phyloP scores from a whole-genome alignment of 2,113 vertebrate species.

The Pavo muticus region DNA sequence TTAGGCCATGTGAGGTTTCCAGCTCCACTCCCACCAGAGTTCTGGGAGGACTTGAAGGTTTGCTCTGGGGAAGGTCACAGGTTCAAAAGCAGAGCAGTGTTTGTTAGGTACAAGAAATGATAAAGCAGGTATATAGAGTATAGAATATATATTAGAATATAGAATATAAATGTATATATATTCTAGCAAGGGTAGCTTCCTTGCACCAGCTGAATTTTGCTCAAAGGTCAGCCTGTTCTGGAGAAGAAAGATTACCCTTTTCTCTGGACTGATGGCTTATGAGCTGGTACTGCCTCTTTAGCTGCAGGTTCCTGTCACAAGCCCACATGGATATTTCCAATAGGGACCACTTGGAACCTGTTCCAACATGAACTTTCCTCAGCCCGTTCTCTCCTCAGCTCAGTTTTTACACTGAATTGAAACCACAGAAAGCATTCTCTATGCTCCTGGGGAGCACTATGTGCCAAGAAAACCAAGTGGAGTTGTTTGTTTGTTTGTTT shows the following conservation, averaged over 20 bases:
- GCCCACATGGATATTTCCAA: accelerated
- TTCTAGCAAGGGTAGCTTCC: neutral
- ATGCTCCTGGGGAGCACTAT: neutral
- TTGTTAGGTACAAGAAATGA: neutral
- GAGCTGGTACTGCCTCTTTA: neutral
- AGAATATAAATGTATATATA: neutral
- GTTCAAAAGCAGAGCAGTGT: neutral
- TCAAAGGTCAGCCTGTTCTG: neutral
- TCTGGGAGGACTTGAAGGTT: neutral
- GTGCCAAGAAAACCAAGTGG: neutral
- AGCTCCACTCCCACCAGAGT: neutral
- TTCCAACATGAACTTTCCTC: neutral
- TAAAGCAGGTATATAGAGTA: neutral
- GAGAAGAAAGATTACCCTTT: neutral
- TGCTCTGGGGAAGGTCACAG: neutral
- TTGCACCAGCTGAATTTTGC: neutral
- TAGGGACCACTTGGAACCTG: neutral
- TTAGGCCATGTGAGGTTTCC: neutral
- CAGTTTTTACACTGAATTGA: neutral
- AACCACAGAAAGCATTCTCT: neutral
- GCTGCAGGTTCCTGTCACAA: neutral
- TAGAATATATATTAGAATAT: no score
- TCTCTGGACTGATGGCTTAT: neutral
- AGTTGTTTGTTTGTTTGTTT: neutral
- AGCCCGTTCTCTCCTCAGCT: neutral